Conservation (phyloP, 2,888 invertebrate species). For the Amiota communis region DNA sequence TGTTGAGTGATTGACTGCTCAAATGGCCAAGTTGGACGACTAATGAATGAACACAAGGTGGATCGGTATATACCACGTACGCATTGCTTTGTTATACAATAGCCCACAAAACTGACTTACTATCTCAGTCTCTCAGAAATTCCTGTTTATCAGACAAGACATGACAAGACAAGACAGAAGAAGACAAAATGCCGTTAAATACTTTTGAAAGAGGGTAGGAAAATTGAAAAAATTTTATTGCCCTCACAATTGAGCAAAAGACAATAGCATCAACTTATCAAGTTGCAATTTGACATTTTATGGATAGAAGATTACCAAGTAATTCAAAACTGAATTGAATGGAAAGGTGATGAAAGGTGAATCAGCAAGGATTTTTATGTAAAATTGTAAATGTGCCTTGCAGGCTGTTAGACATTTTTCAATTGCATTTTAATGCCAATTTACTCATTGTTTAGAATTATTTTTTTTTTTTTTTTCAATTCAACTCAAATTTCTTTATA, state of each 20-base stretch:
- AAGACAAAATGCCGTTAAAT: neutral
- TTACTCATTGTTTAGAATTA: neutral
- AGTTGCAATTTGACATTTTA: neutral
- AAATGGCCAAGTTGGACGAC: neutral
- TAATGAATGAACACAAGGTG: neutral
- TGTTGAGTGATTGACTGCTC: constrained; percentile 25
- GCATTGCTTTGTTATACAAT: no score
- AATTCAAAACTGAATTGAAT: neutral
- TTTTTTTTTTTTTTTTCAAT: neutral
- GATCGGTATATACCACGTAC: no score
- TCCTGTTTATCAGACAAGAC: constrained; percentile 33
- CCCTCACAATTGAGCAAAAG: constrained; percentile 18
- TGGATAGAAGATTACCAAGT: neutral
- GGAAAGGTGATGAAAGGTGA: neutral
- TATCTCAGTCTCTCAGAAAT: constrained; percentile 40
- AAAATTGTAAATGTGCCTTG: constrained; percentile 21
- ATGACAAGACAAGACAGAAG: neutral
- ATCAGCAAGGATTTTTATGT: neutral
- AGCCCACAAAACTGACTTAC: no score
- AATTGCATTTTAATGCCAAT: constrained; percentile 39
- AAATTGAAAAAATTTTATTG: constrained; percentile 19
- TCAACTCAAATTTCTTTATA: neutral
- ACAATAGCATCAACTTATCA: constrained; percentile 25
- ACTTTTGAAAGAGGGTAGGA: neutral
- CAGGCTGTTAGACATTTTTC: constrained; percentile 59